Base-by-base conservation (phyloP, 2,888 invertebrate genomes). In the Coelopa pilipes region DNA sequence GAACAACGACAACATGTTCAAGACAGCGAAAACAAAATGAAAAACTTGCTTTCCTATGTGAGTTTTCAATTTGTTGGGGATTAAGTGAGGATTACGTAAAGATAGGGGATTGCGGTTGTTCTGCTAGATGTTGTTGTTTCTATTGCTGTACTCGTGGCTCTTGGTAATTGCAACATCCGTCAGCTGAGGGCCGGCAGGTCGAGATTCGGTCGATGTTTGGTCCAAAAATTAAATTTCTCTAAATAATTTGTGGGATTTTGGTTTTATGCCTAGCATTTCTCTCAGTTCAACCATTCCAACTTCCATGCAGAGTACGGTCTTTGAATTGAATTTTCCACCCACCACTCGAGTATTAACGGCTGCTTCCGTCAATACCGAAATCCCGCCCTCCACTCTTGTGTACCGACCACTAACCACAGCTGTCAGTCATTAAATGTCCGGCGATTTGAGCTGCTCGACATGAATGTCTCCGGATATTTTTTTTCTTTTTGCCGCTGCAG, bases 41-140 rank as follows among this genome's bases (percentile, higher is more conserved):
- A 15, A 46, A 49, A n/a, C 15, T 59, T 59, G 24, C 53, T 34
- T 24, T 68, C 19, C 68, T 68, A 68, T 68, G 70, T 47, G 47
- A 49, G 59, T 47, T 60, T 70, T 70, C 70, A 70, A 47, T 70
- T 70, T 59, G 70, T 70, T 59, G 49, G 19, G 70, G 70, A 70
- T 70, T 70, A 70, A 70, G 59, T 21, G 60, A 47, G 59, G 57
- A 69, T 69, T 69, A 57, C 45, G 34, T 34, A 17, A 46, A 57
- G 57, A 57, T 59, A 12, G 55, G 69, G 69, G 46, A 57, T 46
- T 34, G 21, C 46, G 15, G n/a, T 55, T 34, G 21, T 45, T 15
- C 15, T 53, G 55, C 45, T 49, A 17, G 11, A 11, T 55, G n/a
- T 34, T 50, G 24, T 17, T 67, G 53, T 59, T 10, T 59, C 11